Percentiles rank a stretch among this genome's conserved stretches.
Conservation (phyloP, 2,113 vertebrate genomes). For the Amphiprion ocellaris region DNA sequence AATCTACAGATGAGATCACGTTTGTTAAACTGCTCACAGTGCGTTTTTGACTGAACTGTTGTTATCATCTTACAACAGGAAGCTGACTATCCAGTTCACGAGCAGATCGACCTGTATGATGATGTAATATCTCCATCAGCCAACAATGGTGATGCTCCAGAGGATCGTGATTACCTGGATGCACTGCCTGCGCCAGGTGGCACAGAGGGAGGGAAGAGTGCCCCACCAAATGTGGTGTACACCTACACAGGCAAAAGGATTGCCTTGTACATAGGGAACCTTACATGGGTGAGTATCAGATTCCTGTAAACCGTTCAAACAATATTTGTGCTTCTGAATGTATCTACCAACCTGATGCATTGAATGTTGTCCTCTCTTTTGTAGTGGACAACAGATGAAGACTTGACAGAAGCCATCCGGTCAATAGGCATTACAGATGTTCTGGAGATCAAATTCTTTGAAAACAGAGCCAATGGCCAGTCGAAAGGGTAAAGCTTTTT, state of each 20-base stretch:
- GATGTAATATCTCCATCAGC: slow-evolving; percentile 98
- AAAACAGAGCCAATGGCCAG: slow-evolving; percentile 98
- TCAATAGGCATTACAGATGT: slow-evolving; percentile 97
- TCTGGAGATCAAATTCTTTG: slow-evolving; percentile 99
- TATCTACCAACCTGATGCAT: neutral
- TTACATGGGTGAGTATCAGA: slow-evolving; percentile 93
- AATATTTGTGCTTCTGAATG: too few species aligned
- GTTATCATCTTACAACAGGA: slow-evolving; percentile 84
- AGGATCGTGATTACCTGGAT: slow-evolving; percentile 98
- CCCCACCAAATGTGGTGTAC: slow-evolving; percentile 94
- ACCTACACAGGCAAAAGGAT: slow-evolving; percentile 98
- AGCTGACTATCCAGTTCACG: slow-evolving; percentile 96
- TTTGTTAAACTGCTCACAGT: neutral
- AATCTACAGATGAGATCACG: neutral
- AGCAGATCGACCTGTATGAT: slow-evolving; percentile 98
- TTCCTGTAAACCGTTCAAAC: neutral
- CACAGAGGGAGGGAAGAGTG: slow-evolving; percentile 93
- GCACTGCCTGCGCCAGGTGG: slow-evolving; percentile 91
- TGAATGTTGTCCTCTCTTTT: slow-evolving; percentile 51
- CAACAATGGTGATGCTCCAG: slow-evolving; percentile 98
- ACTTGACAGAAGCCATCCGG: slow-evolving; percentile 97
- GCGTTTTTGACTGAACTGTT: neutral
- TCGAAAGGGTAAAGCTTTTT: slow-evolving; percentile 92
- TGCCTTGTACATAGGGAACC: slow-evolving; percentile 96
- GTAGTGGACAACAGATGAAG: slow-evolving; percentile 99